Base-by-base conservation (phyloP, 30 jellyfish, hydroid and myxozoan genomes). In the Chrysaora quinquecirrha region DNA sequence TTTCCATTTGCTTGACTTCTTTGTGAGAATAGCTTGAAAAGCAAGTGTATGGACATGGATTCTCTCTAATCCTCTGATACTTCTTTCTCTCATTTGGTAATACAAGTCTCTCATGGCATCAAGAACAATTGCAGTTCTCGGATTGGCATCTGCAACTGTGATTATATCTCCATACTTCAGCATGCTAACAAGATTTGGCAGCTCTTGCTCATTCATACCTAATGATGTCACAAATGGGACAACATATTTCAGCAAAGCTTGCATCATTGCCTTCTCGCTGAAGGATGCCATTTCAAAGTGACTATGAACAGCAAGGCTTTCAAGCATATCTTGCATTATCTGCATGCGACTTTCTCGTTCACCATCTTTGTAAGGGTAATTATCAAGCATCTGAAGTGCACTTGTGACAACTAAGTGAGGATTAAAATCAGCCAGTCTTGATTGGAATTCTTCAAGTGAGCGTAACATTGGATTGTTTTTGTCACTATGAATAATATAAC, bases 261-360 rank as follows among this genome's bases (percentile, higher is more conserved):
- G 68, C 95, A 91, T 91, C 98, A 91, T 91, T 21, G 82, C 96
- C 80, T 71, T 84, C 71, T 91, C 98, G 12, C 97, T 71, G 63
- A 91, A 91, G 33, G 98, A 91, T 22, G 98, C 98, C 98, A 91
- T 91, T 66, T 91, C 98, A 76, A 91, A 91, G 64, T 91, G 98
- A 27, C 63, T 65, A 7, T 75, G 94, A 27, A 52, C 77, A 0
- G 89, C 20, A n/a, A 72, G 30, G 60, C 73, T 72, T 48, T 72
- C 85, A 3, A 91, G 66, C 92, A 85, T 58, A 24, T 91, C 95
- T 58, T 64, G 87, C 84, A 91, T 25, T 14, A 67, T 68, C 58
- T n/a, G 64, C 96, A 91, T 72, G 22, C 98, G 86, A 10, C 47
- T 64, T 49, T 91, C 96, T 85, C 98, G 64, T 64, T 85, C 95